Evolutionary conservation across 2,888 invertebrate species (phyloP).

Genomic region (Octonoba sinensis): DNA sequence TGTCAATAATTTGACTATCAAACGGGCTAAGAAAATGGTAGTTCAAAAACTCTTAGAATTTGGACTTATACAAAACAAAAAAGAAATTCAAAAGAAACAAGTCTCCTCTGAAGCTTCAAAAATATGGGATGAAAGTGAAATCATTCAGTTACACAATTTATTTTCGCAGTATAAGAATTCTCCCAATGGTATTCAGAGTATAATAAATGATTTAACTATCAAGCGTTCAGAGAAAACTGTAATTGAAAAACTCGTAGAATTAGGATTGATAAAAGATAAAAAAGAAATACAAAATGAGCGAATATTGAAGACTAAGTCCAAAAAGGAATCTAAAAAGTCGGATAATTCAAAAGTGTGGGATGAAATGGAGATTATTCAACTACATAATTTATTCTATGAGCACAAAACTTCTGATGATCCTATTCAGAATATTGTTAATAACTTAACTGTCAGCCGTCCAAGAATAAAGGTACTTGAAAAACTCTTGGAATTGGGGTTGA

Average conservation of each 20-base stretch:
- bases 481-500: conserved; percentile 28
- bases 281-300: conserved; percentile 32
- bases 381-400: conserved; percentile 19
- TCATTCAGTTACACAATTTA: conserved; percentile 84
- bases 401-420: conserved; percentile 16
- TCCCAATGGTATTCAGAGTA: conserved; percentile 78
- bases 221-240: conserved; percentile 27
- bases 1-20: conserved; percentile 13
- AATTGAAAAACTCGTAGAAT: conserved; percentile 40
- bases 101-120: not conserved
- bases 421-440: conserved; percentile 7
- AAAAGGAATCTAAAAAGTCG: not conserved
- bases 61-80: conserved; percentile 8
- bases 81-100: conserved; percentile 13
- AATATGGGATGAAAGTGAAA: conserved; percentile 86
- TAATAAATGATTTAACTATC: conserved; percentile 39
- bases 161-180: conserved; percentile 84
- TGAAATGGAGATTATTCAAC: conserved; percentile 27
- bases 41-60: conserved; percentile 35
- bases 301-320: not conserved
- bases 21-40: conserved; percentile 18
- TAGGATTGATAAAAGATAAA: conserved; percentile 40
- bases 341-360: conserved; percentile 12
- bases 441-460: conserved; percentile 13
- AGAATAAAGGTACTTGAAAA: conserved; percentile 28